Evolutionary conservation across 2,113 vertebrate species (phyloP).

Genomic region (Prionailurus viverrinus): DNA sequence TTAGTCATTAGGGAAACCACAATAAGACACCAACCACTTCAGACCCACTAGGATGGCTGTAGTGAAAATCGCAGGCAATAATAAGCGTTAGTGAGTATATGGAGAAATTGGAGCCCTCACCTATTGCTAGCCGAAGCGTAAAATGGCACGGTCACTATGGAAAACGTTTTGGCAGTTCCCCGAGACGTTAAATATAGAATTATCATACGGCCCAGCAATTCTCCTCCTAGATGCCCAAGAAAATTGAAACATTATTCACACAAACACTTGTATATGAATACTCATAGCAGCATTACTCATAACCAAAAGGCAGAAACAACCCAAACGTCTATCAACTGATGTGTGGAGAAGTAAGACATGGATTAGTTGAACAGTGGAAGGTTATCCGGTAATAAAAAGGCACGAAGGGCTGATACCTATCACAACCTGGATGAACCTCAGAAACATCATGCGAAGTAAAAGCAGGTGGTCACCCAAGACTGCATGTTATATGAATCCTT

Average conservation of each 20-base stretch:
- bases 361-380: not conserved
- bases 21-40: not conserved
- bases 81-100: not conserved
- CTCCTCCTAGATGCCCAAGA: not conserved
- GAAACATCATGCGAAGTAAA: not conserved
- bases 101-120: not conserved
- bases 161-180: not conserved
- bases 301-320: not conserved
- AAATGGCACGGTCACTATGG: no score
- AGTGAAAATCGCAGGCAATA: not conserved
- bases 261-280: not conserved
- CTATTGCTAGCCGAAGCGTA: not conserved
- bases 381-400: not conserved
- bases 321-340: not conserved
- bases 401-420: not conserved
- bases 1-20: not conserved
- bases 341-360: not conserved
- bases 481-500: not conserved
- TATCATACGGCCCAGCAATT: not conserved
- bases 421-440: not conserved
- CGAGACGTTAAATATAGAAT: not conserved
- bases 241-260: not conserved
- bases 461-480: not conserved
- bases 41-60: not conserved
- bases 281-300: not conserved